phyloP scores from a whole-genome alignment of 2,888 invertebrate genomes.

The Reticulitermes lucifugus region DNA sequence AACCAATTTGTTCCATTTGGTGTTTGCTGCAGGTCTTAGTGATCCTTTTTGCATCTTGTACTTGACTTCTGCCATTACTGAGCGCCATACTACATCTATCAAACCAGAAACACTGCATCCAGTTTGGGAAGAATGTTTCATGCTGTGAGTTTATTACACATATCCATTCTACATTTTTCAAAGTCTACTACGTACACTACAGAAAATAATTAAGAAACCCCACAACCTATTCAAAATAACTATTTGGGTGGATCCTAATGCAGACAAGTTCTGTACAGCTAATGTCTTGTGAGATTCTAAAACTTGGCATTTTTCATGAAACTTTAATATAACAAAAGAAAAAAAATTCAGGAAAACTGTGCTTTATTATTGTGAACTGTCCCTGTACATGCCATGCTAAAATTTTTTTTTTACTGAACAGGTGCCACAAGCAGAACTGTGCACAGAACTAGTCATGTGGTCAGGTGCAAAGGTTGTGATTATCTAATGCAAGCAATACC shows the following conservation, averaged over 20 bases:
- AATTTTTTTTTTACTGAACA: too few species aligned
- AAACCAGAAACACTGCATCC: conserved; percentile 92
- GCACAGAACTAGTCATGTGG: too few species aligned
- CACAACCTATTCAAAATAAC: background rate
- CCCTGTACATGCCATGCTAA: too few species aligned
- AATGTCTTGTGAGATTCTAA: background rate
- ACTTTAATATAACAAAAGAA: background rate
- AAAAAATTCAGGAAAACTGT: background rate
- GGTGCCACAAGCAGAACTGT: too few species aligned
- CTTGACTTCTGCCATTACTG: conserved; percentile 79
- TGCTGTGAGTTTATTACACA: conserved; percentile 77
- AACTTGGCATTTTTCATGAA: background rate
- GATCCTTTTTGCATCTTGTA: conserved; percentile 97
- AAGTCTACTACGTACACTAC: background rate
- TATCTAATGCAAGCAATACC: background rate
- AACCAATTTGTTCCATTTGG: too few species aligned
- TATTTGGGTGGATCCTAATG: background rate
- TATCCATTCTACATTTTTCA: too few species aligned
- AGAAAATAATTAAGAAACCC: background rate
- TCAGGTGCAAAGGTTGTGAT: background rate
- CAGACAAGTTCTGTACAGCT: background rate
- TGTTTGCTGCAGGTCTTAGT: conserved; percentile 75
- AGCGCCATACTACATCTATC: conserved; percentile 90
- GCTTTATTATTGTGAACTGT: too few species aligned
- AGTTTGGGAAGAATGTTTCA: conserved; percentile 97